Conservation (phyloP, 1,140 invertebrate species). For the Phortica variegata region DNA sequence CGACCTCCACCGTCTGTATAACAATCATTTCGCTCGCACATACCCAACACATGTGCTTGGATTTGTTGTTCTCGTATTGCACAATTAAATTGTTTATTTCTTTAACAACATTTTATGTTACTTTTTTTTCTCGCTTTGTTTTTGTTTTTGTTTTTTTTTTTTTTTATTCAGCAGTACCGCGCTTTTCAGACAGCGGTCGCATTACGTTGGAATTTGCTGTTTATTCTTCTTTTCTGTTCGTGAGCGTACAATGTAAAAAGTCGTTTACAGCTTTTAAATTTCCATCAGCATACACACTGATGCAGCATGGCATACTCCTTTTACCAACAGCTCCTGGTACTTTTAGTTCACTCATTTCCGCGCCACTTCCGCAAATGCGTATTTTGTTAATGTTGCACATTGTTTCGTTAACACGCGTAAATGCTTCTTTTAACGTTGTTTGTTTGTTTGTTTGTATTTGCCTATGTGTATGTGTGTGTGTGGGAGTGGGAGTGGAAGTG, state of each 20-base stretch:
- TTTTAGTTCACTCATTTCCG: too few relatives aligned
- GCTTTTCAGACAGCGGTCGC: too few relatives aligned
- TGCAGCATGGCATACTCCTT: too few relatives aligned
- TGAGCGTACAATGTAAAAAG: too few relatives aligned
- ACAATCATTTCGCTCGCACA: too few relatives aligned
- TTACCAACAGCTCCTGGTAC: too few relatives aligned
- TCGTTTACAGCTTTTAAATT: constrained; percentile 4
- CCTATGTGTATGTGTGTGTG: background rate
- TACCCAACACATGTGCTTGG: too few relatives aligned
- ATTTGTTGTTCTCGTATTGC: too few relatives aligned
- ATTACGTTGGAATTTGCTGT: too few relatives aligned
- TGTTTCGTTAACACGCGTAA: constrained; percentile 8
- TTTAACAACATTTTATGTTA: background rate
- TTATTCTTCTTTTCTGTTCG: background rate
- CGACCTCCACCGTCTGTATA: too few relatives aligned
- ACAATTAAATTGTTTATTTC: too few relatives aligned
- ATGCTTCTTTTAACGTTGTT: background rate
- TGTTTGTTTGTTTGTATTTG: background rate
- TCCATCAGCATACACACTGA: constrained; percentile 7
- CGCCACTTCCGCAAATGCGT: background rate
- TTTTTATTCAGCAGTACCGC: background rate
- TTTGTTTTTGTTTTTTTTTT: background rate
- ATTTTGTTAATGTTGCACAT: constrained; percentile 16
- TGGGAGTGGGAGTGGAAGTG: constrained; percentile 4
- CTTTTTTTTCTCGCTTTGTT: background rate